phyloP scores from a whole-genome alignment of 64 coral and sea anemone species.

The Pocillopora verrucosa region DNA sequence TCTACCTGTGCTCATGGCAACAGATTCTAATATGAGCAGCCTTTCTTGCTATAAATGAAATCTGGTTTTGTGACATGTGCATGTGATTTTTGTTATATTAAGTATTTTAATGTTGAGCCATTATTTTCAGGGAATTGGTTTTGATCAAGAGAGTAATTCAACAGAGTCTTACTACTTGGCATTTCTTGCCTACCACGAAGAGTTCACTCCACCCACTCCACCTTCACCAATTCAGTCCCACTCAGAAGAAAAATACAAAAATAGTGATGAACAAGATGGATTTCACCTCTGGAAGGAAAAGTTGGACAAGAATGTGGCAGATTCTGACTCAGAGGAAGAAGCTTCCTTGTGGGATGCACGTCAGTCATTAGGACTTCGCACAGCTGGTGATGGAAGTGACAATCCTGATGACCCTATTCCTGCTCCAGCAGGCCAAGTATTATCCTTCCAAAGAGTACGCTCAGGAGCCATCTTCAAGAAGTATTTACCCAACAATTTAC shows the following conservation, averaged over 20 bases:
- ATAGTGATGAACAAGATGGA: not conserved
- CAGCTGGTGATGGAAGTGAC: slow-evolving; percentile 54
- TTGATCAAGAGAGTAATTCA: not conserved
- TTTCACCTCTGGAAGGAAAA: not conserved
- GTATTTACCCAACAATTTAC: not conserved
- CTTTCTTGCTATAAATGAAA: too few species aligned
- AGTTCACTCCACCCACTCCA: not conserved
- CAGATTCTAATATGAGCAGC: too few species aligned
- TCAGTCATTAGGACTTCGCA: slow-evolving; percentile 3
- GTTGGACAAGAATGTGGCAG: not conserved
- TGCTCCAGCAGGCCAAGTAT: not conserved
- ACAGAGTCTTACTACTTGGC: not conserved
- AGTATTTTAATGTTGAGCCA: not conserved
- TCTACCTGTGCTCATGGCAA: too few species aligned
- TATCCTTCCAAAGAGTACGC: not conserved
- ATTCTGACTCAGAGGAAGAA: not conserved
- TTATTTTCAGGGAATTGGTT: slow-evolving; percentile 12
- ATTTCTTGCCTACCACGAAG: not conserved
- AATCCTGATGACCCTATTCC: slow-evolving; percentile 41
- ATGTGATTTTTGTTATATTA: not conserved
- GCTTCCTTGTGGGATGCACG: not conserved
- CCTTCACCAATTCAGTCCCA: not conserved
- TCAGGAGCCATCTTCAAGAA: not conserved
- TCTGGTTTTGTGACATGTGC: not conserved
- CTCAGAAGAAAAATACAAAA: slow-evolving; percentile 8